Evolutionary conservation across 2,888 invertebrate species (phyloP), one percentile per base, ranked within the genome.

Genomic region (Silvanus unidentatus): DNA sequence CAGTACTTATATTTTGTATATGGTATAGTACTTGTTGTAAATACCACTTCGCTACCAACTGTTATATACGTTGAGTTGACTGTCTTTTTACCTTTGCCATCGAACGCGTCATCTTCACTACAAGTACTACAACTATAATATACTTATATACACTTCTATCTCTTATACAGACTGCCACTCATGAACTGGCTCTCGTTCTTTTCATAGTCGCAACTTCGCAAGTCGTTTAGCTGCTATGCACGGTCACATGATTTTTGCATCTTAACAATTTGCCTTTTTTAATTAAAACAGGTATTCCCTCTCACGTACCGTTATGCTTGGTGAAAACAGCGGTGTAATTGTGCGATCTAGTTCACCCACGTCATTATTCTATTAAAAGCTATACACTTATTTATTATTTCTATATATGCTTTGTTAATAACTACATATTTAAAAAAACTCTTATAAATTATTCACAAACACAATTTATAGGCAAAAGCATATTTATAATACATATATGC

Each of bases 321-420:
- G 49, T 46, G 54, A 58, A 62, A 58, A 57, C 54, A 54, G 50
- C 57, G 53, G 47, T 58, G 52, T 59, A 60, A 62, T 60, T 62
- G 56, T 59, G 55, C 55, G 55, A 59, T 59, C 59, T 60, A 58
- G 62, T 62, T 62, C 61, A 62, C 61, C 61, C 62, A 62, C 59
- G 58, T 58, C 52, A 32, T 22, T 22, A 22, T 22, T 22, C 22
- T 22, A 22, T 22, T 22, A 22, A 22, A 22, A 22, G 8, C 3
- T 22, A 3, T 22, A 22, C 8, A 22, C 22, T 22, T 22, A 22
- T 22, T 22, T 22, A 3, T 22, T 3, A 22, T 22, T 22, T 22
- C 8, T 5, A 22, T 22, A 22, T 22, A 22, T n/a, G n/a, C n/a
- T n/a, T n/a, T n/a, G n/a, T n/a, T n/a, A n/a, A n/a, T n/a, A 22